Percentiles rank a stretch among this genome's conserved stretches.
phyloP scores from a whole-genome alignment of 2,888 invertebrate genomes.

The Capitulum mitella region DNA sequence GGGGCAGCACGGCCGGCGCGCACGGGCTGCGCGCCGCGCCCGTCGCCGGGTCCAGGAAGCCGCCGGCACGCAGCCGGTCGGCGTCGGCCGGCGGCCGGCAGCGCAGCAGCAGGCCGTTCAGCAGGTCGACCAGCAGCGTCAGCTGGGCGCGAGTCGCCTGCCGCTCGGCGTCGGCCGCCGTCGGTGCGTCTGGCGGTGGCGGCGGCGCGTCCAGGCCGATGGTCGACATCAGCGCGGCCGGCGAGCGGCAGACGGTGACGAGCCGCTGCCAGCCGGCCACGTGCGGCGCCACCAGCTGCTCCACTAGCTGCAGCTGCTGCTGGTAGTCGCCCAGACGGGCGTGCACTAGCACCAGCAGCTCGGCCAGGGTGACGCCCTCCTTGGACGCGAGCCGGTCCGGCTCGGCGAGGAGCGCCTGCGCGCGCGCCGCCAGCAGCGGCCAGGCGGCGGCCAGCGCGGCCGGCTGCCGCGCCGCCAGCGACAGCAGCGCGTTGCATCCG shows the following conservation, averaged over 20 bases:
- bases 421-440: background rate
- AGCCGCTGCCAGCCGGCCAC: background rate
- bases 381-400: background rate
- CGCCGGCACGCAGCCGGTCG: background rate
- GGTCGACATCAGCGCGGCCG: background rate
- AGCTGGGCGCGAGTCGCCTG: background rate
- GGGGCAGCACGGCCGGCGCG: slow-evolving; percentile 30
- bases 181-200: background rate
- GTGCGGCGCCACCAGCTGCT: background rate
- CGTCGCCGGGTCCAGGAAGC: background rate
- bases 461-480: background rate
- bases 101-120: background rate
- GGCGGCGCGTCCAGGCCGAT: slow-evolving; percentile 8
- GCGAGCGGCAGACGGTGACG: background rate
- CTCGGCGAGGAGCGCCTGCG: background rate
- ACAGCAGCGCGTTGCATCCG: slow-evolving; percentile 8
- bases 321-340: background rate
- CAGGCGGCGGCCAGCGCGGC: background rate
- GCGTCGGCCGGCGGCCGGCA: background rate
- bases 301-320: background rate
- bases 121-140: background rate
- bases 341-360: slow-evolving; percentile 22
- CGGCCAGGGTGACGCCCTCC: background rate
- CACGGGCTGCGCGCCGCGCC: slow-evolving; percentile 1
- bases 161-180: background rate